Percentiles rank a stretch among this genome's conserved stretches.
Conservation (phyloP, 1,140 invertebrate genomes). For the Lordiphosa stackelbergi region DNA sequence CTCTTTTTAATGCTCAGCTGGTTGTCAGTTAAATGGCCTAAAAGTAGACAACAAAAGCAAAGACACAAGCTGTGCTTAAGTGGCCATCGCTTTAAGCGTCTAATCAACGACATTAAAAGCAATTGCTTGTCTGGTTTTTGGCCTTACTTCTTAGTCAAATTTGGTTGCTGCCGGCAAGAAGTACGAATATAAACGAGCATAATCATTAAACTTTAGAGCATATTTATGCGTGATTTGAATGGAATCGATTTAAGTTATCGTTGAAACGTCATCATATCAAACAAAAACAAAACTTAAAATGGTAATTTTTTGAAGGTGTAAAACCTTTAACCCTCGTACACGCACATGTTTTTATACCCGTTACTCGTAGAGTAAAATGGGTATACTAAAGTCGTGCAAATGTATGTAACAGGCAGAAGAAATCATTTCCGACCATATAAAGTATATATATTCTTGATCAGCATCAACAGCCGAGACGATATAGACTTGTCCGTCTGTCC, state of each 20-base stretch:
- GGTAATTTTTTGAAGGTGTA: no score
- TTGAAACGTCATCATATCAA: no score
- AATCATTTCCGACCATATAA: no score
- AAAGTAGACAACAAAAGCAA: slow-evolving; percentile 43
- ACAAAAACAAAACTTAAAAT: no score
- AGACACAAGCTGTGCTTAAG: slow-evolving; percentile 40
- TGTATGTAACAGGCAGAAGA: no score
- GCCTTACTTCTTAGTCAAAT: background rate
- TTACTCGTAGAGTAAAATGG: no score
- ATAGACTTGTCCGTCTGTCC: no score
- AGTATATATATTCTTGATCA: no score
- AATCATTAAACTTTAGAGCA: slow-evolving; percentile 38
- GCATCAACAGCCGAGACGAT: no score
- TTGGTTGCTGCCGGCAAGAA: slow-evolving; percentile 14
- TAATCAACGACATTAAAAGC: slow-evolving; percentile 52
- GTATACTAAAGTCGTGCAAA: no score
- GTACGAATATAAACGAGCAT: slow-evolving; percentile 5
- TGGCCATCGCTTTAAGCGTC: slow-evolving; percentile 38
- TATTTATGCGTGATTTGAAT: slow-evolving; percentile 25
- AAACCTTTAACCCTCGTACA: no score
- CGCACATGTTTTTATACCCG: no score
- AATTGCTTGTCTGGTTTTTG: slow-evolving; percentile 36
- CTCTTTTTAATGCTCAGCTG: slow-evolving; percentile 25
- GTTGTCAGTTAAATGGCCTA: slow-evolving; percentile 44
- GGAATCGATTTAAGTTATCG: slow-evolving; percentile 13